Base-by-base conservation (phyloP, 2,113 vertebrate genomes). In the Mesoclemmys tuberculata region DNA sequence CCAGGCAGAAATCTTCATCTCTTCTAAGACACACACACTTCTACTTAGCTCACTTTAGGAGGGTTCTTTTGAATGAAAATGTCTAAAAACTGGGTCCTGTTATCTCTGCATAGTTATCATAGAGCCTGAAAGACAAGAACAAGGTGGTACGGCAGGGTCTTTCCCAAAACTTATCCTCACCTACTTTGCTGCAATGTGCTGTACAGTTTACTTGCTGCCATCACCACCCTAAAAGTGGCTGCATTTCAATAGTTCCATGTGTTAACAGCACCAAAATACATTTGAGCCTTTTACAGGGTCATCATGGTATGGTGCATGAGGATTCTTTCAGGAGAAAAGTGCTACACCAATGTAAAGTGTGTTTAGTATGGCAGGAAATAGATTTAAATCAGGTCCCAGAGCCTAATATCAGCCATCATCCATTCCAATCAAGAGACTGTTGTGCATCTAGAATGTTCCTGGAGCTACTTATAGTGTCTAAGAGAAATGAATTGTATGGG, bases 41-140 rank as follows among this genome's bases (percentile, higher is more conserved):
- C 64, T 38, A 71, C 21, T 71, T n/a, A 38, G 35, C 21, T 38
- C 51, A 85, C 92, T 75, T 91, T 75, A 44, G 22, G 21, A 13
- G 24, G 88, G 58, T 92, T 87, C 82, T 81, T 51, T 91, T 89
- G 90, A 95, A 35, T 95, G 94, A 86, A 88, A 84, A 81, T 93
- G 92, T 96, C 97, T 96, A 96, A 97, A 56, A 97, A 95, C 80
- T 91, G 90, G 93, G 87, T 95, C 79, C 94, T 96, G 86, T 90
- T 83, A 92, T 55, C 83, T 94, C 12, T 77, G 26, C 24, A 26
- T 44, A 54, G 83, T 68, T 92, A 84, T 35, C 84, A 94, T 95
- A 81, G 35, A 38, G 18, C 64, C 35, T 21, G 35, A 18, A 68
- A 68, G 35, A 68, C 35, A 38, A 58, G 35, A n/a, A n/a, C 18